Evolutionary conservation across 2,113 vertebrate species (phyloP).

Genomic region (Panthera tigris): DNA sequence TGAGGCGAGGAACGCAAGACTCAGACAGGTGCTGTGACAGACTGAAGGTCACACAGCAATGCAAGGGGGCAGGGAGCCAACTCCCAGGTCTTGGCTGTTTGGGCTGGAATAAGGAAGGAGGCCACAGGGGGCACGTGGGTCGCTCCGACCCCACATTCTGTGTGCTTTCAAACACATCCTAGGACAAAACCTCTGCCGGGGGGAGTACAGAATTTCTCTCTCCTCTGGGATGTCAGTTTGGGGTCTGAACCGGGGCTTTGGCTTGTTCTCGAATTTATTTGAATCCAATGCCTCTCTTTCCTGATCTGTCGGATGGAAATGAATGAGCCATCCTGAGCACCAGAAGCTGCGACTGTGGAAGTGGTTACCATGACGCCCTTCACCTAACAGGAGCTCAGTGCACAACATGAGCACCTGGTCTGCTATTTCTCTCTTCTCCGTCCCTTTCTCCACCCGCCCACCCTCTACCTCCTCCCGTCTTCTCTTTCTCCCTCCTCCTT

Average conservation of each 20-base stretch:
- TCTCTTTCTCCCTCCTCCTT: neutral
- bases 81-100: neutral
- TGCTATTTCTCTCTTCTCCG: no score
- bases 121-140: neutral
- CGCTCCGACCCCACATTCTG: neutral
- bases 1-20: neutral
- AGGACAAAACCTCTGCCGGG: neutral
- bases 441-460: neutral
- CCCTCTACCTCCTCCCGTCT: neutral
- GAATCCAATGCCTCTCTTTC: neutral
- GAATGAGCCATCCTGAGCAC: neutral
- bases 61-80: neutral
- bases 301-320: neutral
- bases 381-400: no score
- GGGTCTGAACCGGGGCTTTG: neutral
- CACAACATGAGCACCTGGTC: fast-evolving
- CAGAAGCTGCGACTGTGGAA: fast-evolving
- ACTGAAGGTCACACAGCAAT: neutral
- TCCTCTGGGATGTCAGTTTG: neutral
- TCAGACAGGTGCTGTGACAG: neutral
- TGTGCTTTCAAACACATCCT: neutral
- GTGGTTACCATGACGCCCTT: neutral
- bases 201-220: neutral
- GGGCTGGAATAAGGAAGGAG: neutral
- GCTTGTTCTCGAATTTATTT: neutral